Percentiles rank a stretch among this genome's conserved stretches.
phyloP scores from a whole-genome alignment of 2,113 vertebrate genomes.

The Eonycteris spelaea region DNA sequence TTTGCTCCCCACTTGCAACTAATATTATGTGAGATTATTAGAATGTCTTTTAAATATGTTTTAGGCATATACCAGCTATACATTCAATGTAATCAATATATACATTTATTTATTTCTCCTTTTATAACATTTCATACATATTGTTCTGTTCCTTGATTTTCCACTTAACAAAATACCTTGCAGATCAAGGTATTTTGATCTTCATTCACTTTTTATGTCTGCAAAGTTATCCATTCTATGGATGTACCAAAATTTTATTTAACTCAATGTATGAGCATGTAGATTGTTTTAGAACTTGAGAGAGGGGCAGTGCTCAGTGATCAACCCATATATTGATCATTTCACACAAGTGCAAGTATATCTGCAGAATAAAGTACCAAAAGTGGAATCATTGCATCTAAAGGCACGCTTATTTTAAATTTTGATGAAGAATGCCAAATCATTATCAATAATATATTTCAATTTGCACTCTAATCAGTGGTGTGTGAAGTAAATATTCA shows the following conservation, averaged over 20 bases:
- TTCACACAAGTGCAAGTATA: background rate
- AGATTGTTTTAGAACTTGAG: background rate
- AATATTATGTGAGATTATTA: background rate
- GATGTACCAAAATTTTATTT: background rate
- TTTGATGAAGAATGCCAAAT: background rate
- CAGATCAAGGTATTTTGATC: background rate
- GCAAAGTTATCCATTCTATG: background rate
- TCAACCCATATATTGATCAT: background rate
- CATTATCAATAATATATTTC: background rate
- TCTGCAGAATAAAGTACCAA: background rate
- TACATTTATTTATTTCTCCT: background rate
- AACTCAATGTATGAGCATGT: background rate
- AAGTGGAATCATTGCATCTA: background rate
- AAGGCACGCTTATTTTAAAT: background rate
- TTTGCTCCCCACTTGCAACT: background rate
- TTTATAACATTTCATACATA: background rate
- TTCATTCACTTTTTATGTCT: background rate
- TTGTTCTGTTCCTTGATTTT: background rate
- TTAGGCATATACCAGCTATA: background rate
- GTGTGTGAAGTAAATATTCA: background rate
- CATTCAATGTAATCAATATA: background rate
- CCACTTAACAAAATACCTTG: background rate
- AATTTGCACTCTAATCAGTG: background rate
- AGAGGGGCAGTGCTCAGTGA: fast-evolving
- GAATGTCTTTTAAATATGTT: background rate